Base-by-base conservation (phyloP, 2,113 vertebrate genomes). In the Camelus dromedarius region DNA sequence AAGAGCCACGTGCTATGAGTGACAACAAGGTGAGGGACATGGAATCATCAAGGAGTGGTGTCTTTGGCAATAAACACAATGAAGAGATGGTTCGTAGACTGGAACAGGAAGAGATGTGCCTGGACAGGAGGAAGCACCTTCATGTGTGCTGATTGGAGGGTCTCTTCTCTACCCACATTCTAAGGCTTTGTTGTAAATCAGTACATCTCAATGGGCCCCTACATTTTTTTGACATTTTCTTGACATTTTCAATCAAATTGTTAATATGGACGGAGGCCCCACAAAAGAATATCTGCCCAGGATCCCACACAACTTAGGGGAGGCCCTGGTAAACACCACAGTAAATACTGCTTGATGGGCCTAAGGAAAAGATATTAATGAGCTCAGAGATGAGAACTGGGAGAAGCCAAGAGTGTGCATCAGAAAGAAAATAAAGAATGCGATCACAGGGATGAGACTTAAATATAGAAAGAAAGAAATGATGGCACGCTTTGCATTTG, bases 71-170 rank as follows among this genome's bases (percentile, higher is more conserved):
- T n/a, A 26, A 80, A 79, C 24, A 69, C 0, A 0, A 50, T 5
- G 18, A 48, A 24, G 26, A 64, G 50, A 62, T 22, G 48, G 10
- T 14, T 38, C 32, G 62, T 48, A 10, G 73, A 52, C 54, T 35
- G 18, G 42, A 48, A 38, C 38, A 32, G n/a, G 52, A 20, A 82
- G 38, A 32, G 66, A 38, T 3, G 52, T 30, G 5, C 11, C 72
- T 48, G 15, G 28, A 28, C 1, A 66, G n/a, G 14, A 88, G 67
- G 52, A 69, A n/a, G 81, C 10, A 11, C 9, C n/a, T 35, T 72
- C 58, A 6, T 1, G 0, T 0, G 9, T 12, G 9, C n/a, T 19
- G 38, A 38, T 1, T 4, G 30, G 15, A 42, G 8, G 72, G 14
- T 32, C 73, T 93, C 54, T 62, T 77, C 6, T 48, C 72, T 19